These are phyloP conservation scores for Stenchaetothrips biformis DNA, from an alignment of 2,888 invertebrate species.

Conservation along the genomic window DNA sequence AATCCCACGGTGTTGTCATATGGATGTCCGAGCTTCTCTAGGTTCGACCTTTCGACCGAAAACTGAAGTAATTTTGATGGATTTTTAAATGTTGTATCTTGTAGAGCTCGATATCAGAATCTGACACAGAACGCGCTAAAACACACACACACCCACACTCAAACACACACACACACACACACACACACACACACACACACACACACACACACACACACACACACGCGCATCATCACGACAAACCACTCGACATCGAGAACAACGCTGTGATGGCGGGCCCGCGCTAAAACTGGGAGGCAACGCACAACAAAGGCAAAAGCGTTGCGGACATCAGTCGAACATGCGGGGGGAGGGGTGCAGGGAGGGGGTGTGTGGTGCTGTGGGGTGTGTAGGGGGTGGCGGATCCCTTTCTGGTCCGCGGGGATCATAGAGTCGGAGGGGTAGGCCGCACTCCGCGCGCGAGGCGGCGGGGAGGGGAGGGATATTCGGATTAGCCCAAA, in stretches of 20 bases:
- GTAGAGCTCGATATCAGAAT: too few species aligned
- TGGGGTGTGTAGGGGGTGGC: not conserved
- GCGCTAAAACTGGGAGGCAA: constrained; percentile 7
- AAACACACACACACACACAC: not conserved
- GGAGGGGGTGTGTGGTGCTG: not conserved
- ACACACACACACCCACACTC: too few species aligned
- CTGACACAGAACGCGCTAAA: too few species aligned
- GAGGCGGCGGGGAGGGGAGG: not conserved
- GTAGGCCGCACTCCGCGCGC: not conserved
- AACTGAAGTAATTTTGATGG: too few species aligned
- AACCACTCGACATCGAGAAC: not conserved
- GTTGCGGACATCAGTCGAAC: constrained; percentile 9
- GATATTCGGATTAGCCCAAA: constrained; percentile 18
- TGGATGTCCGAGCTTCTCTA: too few species aligned
- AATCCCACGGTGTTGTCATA: too few species aligned
- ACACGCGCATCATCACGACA: not conserved
- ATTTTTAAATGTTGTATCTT: too few species aligned
- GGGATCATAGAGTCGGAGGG: not conserved
- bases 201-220: too few species aligned
- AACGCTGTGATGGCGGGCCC: not conserved
- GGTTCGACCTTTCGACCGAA: too few species aligned
- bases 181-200: not conserved
- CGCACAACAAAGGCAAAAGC: not conserved
- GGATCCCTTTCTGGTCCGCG: not conserved
- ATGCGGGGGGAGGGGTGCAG: not conserved